phyloP scores from a whole-genome alignment of 2,113 vertebrate genomes.

The Silurus meridionalis region DNA sequence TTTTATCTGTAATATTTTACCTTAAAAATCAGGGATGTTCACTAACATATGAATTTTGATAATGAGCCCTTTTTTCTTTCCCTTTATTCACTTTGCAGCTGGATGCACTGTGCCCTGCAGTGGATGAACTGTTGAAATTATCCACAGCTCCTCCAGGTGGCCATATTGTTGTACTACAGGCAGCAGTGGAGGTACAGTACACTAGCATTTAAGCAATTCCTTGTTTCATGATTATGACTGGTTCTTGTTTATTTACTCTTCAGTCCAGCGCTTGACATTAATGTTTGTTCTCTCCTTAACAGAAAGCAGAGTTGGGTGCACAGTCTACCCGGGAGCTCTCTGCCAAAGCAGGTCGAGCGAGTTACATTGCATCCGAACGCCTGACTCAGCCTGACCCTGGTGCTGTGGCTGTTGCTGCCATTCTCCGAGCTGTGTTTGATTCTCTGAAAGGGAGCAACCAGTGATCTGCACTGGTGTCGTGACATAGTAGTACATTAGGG shows the following conservation, averaged over 20 bases:
- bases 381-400: slow-evolving; percentile 86
- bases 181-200: slow-evolving; percentile 76
- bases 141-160: slow-evolving; percentile 60
- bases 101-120: slow-evolving; percentile 87
- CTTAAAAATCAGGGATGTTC: neutral
- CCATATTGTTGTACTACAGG: slow-evolving; percentile 68
- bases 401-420: slow-evolving; percentile 77
- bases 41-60: neutral
- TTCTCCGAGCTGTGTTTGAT: slow-evolving; percentile 76
- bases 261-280: neutral
- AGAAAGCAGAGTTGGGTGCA: slow-evolving; percentile 80
- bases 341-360: slow-evolving; percentile 87
- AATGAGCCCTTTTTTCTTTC: neutral
- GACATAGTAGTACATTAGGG: neutral
- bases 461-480: neutral
- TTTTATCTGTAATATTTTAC: neutral
- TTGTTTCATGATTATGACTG: neutral
- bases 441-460: slow-evolving; percentile 61
- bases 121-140: slow-evolving; percentile 76
- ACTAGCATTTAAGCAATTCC: neutral
- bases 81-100: slow-evolving; percentile 67
- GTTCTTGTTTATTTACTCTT: neutral
- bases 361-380: slow-evolving; percentile 80
- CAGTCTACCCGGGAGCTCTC: slow-evolving; percentile 82
- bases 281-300: neutral